Evolutionary conservation across 2,888 invertebrate species (phyloP).

Genomic region (Thera obeliscata): DNA sequence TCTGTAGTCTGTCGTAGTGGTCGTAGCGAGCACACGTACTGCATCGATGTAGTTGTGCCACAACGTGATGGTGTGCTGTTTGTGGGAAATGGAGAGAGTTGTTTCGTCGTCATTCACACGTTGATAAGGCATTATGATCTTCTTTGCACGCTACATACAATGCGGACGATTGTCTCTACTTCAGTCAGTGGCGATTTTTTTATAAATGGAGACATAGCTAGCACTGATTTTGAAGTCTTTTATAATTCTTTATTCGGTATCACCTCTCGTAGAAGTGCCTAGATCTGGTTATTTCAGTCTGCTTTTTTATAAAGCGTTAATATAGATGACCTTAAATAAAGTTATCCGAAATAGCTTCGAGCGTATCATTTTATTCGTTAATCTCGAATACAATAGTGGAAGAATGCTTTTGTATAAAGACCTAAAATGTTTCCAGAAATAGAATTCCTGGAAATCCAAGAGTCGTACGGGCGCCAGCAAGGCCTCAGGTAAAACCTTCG

Average conservation of each 20-base stretch:
- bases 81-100: slow-evolving; percentile 37
- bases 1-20: slow-evolving; percentile 26
- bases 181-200: slow-evolving; percentile 1
- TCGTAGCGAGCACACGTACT: slow-evolving; percentile 18
- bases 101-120: slow-evolving; percentile 35
- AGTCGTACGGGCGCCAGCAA: slow-evolving; percentile 26
- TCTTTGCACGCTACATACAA: slow-evolving; percentile 1
- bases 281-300: too few species aligned
- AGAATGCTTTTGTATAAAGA: slow-evolving; percentile 20
- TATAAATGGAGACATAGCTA: background rate
- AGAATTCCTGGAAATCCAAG: slow-evolving; percentile 29
- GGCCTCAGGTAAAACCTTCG: slow-evolving; percentile 26
- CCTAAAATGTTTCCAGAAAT: slow-evolving; percentile 25
- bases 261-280: background rate
- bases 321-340: too few species aligned
- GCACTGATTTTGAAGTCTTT: background rate
- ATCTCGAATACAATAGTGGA: slow-evolving; percentile 2
- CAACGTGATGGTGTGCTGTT: slow-evolving; percentile 26
- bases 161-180: slow-evolving; percentile 19
- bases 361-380: background rate
- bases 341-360: background rate
- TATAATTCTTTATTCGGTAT: background rate
- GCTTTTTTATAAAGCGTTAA: too few species aligned
- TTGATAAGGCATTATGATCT: slow-evolving; percentile 30
- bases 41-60: slow-evolving; percentile 13